Base-by-base conservation (phyloP, 2,797 vertebrate genomes). In the Sphenopsis melanotis region DNA sequence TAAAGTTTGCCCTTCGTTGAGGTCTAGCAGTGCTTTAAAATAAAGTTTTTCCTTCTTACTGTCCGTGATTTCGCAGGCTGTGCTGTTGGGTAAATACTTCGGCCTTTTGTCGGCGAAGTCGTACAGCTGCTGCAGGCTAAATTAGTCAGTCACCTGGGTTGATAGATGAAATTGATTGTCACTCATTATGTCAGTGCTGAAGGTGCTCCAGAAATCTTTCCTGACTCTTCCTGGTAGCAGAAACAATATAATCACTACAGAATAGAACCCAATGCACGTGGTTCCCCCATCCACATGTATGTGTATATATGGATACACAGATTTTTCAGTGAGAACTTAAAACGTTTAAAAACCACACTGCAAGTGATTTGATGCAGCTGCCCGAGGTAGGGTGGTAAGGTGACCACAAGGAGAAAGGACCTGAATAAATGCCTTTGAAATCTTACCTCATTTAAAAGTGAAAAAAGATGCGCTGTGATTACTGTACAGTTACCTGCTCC, bases 261-360 rank as follows among this genome's bases (percentile, higher is more conserved):
- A 19, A 36, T 0, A 34, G 7, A 57, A 22, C 57, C 15, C 16
- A 6, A 1, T 7, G 7, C 15, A 18, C 1, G 0, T 22, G 4
- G 22, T 24, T 24, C 26, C 10, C 5, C 2, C 15, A 12, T 22
- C 4, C 14, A 4, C 17, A 1, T 29, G 2, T 6, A 1, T 30
- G 11, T 8, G 4, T 52, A 4, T 15, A 4, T 12, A 11, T 9
- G 17, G 17, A 59, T 24, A 26, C 10, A 23, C 5, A 3, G 15
- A 14, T 37, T 65, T 24, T 37, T 52, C 37, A 4, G 2, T n/a
- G 18, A 49, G 29, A 42, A 23, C 13, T 30, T 22, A 3, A 47
- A 77, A 15, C 2, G 1, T 26, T 60, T 49, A 42, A 37, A 95
- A 83, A n/a, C 1, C 4, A 2, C 0, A 0, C 42, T 64, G 6